Conservation (phyloP, 30 jellyfish, hydroid and myxozoan species). For the Cassiopea andromeda region DNA sequence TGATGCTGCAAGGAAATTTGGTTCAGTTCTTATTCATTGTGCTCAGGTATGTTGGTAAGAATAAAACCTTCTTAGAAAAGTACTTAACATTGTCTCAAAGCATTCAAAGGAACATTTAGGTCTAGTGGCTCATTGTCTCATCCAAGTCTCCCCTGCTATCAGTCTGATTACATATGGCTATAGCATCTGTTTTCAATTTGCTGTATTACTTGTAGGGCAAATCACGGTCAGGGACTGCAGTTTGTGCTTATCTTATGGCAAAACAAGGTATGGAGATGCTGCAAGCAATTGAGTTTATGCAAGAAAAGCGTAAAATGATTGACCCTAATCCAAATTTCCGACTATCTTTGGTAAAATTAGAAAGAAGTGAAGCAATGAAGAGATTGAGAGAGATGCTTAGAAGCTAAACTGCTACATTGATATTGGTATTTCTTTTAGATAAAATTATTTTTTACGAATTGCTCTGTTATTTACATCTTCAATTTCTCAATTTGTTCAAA, state of each 20-base stretch:
- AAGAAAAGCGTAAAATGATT: slow-evolving; percentile 80
- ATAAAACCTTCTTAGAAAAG: too few species aligned
- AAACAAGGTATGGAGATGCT: slow-evolving; percentile 27
- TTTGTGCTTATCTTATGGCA: slow-evolving; percentile 82
- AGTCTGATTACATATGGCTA: too few species aligned
- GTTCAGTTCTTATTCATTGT: slow-evolving; percentile 88
- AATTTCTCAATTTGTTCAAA: too few species aligned
- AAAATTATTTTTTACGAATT: too few species aligned
- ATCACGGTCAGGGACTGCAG: slow-evolving; percentile 92
- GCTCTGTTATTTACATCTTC: too few species aligned
- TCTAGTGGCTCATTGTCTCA: too few species aligned
- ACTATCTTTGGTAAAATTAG: slow-evolving; percentile 40
- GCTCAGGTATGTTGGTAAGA: slow-evolving; percentile 72
- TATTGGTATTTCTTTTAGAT: not conserved
- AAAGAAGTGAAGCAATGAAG: slow-evolving; percentile 56
- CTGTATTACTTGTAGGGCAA: slow-evolving; percentile 63
- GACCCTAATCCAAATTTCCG: slow-evolving; percentile 86
- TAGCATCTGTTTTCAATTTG: too few species aligned
- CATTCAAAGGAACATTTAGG: too few species aligned
- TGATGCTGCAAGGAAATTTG: slow-evolving; percentile 48
- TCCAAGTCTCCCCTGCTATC: too few species aligned
- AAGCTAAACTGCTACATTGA: not conserved
- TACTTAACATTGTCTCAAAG: too few species aligned
- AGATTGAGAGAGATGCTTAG: slow-evolving; percentile 37
- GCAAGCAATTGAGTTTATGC: slow-evolving; percentile 59